phyloP scores from a whole-genome alignment of 2,888 invertebrate species.

The Netelia melanura region DNA sequence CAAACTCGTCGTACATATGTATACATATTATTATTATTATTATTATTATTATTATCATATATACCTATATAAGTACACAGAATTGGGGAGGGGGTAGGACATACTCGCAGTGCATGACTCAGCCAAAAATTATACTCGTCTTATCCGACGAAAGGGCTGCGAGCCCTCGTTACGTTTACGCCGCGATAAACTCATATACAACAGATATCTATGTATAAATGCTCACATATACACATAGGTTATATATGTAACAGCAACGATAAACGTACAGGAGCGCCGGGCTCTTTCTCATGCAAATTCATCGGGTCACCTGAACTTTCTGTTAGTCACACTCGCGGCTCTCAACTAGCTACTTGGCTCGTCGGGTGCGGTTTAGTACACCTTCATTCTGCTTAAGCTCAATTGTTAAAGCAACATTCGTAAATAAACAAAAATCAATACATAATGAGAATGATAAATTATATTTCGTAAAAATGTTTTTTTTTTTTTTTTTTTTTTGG shows the following conservation, averaged over 20 bases:
- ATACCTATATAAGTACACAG: constrained; percentile 26
- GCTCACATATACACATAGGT: neutral
- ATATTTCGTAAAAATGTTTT: neutral
- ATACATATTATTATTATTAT: neutral
- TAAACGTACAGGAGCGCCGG: constrained; percentile 32
- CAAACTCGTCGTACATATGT: constrained; percentile 39
- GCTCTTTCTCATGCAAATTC: constrained; percentile 75
- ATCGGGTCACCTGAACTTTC: constrained; percentile 71
- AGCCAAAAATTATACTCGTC: constrained; percentile 75
- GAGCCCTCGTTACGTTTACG: constrained; percentile 68
- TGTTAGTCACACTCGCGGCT: constrained; percentile 73
- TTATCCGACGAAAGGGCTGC: constrained; percentile 69
- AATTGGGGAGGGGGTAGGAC: constrained; percentile 15
- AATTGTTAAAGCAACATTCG: neutral
- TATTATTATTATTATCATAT: neutral
- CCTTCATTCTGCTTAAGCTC: neutral
- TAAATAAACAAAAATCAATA: neutral
- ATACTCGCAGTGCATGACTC: constrained; percentile 72
- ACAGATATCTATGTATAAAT: neutral
- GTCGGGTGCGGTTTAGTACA: neutral
- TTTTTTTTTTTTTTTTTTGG: neutral
- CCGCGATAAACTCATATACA: constrained; percentile 34
- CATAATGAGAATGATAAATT: neutral
- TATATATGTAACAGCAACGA: constrained; percentile 28
- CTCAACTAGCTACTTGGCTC: constrained; percentile 43